Conservation (phyloP, 2,797 vertebrate species). For the Buphagus erythrorhynchus region DNA sequence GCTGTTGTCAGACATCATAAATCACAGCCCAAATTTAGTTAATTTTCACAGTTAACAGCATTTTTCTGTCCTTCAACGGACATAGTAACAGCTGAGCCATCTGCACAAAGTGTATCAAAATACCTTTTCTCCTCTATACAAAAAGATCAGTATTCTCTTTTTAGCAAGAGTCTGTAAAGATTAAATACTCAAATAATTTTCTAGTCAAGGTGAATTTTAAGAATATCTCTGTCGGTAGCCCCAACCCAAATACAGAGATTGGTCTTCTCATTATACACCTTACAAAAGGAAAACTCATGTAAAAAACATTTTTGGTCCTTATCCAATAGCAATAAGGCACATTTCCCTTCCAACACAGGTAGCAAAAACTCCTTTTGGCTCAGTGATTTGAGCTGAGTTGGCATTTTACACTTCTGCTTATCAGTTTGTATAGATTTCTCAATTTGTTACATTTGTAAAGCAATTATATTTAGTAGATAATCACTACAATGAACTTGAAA, state of each 20-base stretch:
- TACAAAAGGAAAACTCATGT: background rate
- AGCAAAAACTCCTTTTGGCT: background rate
- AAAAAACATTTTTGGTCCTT: background rate
- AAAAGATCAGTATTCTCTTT: background rate
- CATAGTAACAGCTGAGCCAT: background rate
- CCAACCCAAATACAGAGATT: background rate
- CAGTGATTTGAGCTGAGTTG: background rate
- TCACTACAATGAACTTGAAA: background rate
- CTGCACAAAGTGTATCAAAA: background rate
- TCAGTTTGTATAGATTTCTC: background rate
- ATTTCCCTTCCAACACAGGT: background rate
- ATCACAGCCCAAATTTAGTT: slow-evolving; percentile 29
- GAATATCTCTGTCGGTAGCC: background rate
- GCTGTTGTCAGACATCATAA: background rate
- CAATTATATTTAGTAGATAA: background rate
- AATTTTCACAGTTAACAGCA: background rate
- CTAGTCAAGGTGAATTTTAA: background rate
- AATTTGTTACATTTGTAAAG: background rate
- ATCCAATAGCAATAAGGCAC: background rate
- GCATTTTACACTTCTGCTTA: background rate
- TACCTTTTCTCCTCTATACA: background rate
- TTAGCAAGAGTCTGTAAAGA: background rate
- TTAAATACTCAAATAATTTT: background rate
- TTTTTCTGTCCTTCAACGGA: background rate
- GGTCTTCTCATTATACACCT: background rate